These are phyloP conservation scores for Bettongia penicillata DNA, from an alignment of 2,113 vertebrate genomes.

Conservation along the genomic window DNA sequence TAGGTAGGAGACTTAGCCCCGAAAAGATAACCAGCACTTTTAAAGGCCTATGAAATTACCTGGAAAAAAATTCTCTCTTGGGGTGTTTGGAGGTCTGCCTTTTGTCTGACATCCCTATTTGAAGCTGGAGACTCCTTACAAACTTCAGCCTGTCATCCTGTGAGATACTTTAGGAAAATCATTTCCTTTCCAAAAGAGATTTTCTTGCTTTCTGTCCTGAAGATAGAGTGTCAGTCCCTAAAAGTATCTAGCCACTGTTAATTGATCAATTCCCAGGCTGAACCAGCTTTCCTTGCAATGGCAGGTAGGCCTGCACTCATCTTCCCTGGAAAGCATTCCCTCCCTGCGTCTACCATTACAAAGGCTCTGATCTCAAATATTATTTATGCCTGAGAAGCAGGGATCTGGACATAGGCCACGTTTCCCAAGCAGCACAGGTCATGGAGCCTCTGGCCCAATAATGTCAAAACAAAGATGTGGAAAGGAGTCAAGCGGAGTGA, in stretches of 20 bases:
- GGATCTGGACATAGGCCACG: neutral
- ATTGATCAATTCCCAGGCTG: neutral
- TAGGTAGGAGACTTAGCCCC: slow-evolving; percentile 15
- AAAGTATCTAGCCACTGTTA: neutral
- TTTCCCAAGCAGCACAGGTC: neutral
- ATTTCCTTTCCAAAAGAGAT: slow-evolving; percentile 1
- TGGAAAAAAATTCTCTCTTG: slow-evolving; percentile 10
- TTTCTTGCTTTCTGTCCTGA: slow-evolving; percentile 1
- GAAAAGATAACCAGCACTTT: slow-evolving; percentile 24
- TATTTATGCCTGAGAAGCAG: neutral
- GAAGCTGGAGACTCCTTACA: slow-evolving; percentile 40
- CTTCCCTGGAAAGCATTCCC: neutral
- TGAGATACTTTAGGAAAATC: slow-evolving; percentile 42
- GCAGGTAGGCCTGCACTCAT: neutral
- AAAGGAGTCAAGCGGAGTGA: neutral
- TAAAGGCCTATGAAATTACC: slow-evolving; percentile 36
- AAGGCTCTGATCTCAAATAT: slow-evolving; percentile 5
- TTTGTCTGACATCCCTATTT: slow-evolving; percentile 55
- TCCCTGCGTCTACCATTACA: neutral
- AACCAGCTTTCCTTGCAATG: neutral
- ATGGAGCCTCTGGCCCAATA: neutral
- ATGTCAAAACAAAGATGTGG: neutral
- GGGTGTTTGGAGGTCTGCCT: slow-evolving; percentile 12
- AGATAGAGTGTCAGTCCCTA: neutral
- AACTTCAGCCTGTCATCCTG: neutral